Evolutionary conservation across 2,113 vertebrate genomes (phyloP).

Genomic region (Caranx melampygus): DNA sequence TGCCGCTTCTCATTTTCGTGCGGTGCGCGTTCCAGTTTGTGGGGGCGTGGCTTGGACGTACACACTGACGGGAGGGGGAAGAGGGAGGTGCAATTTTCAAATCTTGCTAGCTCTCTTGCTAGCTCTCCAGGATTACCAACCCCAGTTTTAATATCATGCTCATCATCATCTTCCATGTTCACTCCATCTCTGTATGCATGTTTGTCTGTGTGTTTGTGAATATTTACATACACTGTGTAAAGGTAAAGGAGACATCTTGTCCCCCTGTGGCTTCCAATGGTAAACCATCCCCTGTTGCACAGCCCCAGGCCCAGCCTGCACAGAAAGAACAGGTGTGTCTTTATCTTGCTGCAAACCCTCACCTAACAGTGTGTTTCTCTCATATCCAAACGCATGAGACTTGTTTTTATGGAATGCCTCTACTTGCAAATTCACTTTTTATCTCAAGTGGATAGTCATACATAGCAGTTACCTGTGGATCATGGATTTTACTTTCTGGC

Average conservation of each 20-base stretch:
- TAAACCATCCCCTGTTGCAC: slow-evolving; percentile 49
- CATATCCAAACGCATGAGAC: not conserved
- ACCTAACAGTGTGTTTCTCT: slow-evolving; percentile 25
- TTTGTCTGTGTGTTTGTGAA: slow-evolving; percentile 53
- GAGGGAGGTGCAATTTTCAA: too few relatives aligned
- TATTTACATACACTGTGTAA: slow-evolving; percentile 51
- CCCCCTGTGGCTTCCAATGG: slow-evolving; percentile 55
- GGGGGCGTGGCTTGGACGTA: too few relatives aligned
- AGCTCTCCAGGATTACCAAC: too few relatives aligned
- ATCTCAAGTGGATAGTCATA: slow-evolving; percentile 18
- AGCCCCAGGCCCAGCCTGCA: slow-evolving; percentile 48
- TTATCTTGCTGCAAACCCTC: slow-evolving; percentile 31
- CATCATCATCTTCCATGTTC: slow-evolving; percentile 33
- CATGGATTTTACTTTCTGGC: slow-evolving; percentile 18
- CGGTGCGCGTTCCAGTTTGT: too few relatives aligned
- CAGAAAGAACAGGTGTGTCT: slow-evolving; percentile 74
- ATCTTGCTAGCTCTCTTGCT: too few relatives aligned
- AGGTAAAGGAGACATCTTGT: slow-evolving; percentile 73
- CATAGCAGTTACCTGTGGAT: not conserved
- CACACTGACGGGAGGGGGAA: too few relatives aligned
- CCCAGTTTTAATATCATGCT: slow-evolving; percentile 1
- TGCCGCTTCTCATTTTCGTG: too few relatives aligned
- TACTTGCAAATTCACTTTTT: not conserved
- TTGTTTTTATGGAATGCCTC: not conserved
- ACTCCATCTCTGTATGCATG: slow-evolving; percentile 50